Percentiles rank a stretch among this genome's conserved stretches.
Evolutionary conservation across 2,797 vertebrate species (phyloP).

Genomic region (Triplophysa bombifrons): DNA sequence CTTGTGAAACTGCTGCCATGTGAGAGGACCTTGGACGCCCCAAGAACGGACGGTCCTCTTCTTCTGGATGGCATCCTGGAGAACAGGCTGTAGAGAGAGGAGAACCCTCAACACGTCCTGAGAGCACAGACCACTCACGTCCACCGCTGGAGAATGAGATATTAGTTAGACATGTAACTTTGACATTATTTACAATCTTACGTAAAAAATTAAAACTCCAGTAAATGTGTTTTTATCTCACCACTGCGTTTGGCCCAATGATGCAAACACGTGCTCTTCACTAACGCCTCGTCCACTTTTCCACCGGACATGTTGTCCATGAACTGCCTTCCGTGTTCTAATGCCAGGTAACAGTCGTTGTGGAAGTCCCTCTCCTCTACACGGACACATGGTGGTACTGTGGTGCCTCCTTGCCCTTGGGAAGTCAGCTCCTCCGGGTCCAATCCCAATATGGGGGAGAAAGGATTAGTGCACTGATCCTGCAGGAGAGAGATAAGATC

Average conservation of each 20-base stretch:
- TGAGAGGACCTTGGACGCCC: constrained; percentile 96
- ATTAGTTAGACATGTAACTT: not conserved
- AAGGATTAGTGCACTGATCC: constrained; percentile 96
- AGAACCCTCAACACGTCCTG: constrained; percentile 96
- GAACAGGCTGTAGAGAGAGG: constrained; percentile 93
- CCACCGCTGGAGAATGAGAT: constrained; percentile 73
- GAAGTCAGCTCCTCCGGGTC: constrained; percentile 73
- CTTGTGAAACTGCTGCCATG: constrained; percentile 99
- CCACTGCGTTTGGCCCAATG: constrained; percentile 94
- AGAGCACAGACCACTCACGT: constrained; percentile 92
- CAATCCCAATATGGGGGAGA: constrained; percentile 88
- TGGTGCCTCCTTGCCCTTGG: constrained; percentile 73
- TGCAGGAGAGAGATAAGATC: constrained; percentile 93
- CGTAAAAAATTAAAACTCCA: not conserved
- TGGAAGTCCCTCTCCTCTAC: constrained; percentile 94
- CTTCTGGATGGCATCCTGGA: constrained; percentile 98
- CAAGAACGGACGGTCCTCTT: constrained; percentile 94
- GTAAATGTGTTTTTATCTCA: constrained; percentile 63
- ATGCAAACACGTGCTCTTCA: constrained; percentile 95
- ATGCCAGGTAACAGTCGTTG: constrained; percentile 94
- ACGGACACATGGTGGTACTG: constrained; percentile 76
- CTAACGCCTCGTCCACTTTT: constrained; percentile 94
- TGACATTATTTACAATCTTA: not conserved
- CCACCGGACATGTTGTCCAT: constrained; percentile 99
- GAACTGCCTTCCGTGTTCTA: constrained; percentile 97